Evolutionary conservation across 2,888 invertebrate genomes (phyloP), one percentile per base, ranked within the genome.

Genomic region (Campoletis raptor): DNA sequence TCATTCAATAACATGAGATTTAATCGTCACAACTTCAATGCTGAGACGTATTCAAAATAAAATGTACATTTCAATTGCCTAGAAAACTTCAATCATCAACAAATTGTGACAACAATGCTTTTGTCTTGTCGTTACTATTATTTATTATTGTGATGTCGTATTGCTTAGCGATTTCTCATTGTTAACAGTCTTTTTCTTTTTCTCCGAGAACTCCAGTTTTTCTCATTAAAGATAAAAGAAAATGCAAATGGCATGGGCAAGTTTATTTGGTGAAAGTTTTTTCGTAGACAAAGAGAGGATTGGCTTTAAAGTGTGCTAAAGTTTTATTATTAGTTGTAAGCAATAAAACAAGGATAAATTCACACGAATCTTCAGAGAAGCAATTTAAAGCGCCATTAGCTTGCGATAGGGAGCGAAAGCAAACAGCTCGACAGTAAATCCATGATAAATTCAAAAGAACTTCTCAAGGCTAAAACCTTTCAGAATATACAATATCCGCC

Each of bases 371-470:
- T 24, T 18, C 24, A 12, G 54, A 54, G 2, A 21, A 54, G 54
- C 10, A 0, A 24, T 5, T 54, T 9, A 24, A 57, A 57, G 24
- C 10, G 57, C 24, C 12, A 57, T 24, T 24, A 57, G 57, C 24
- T 24, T 24, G 12, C 8, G 24, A 57, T 57, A 57, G 4, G 57
- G 12, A 12, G 24, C 24, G 24, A 24, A 57, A 57, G 24, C 57
- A 57, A 57, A 57, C 57, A 57, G 57, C 57, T 57, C 57, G 57
- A 57, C 24, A 21, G 9, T 24, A 12, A 57, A 57, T 57, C 57
- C 57, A 12, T 24, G 24, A 57, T 57, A 57, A 57, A 57, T 57
- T 57, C 57, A 24, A 57, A 57, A 21, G 57, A 57, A 24, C 24
- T 9, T 10, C 24, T 24, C 24, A 21, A 4, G 24, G 24, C 24